Evolutionary conservation across 2,797 vertebrate species (phyloP).

Genomic region (Holocentrus rufus): DNA sequence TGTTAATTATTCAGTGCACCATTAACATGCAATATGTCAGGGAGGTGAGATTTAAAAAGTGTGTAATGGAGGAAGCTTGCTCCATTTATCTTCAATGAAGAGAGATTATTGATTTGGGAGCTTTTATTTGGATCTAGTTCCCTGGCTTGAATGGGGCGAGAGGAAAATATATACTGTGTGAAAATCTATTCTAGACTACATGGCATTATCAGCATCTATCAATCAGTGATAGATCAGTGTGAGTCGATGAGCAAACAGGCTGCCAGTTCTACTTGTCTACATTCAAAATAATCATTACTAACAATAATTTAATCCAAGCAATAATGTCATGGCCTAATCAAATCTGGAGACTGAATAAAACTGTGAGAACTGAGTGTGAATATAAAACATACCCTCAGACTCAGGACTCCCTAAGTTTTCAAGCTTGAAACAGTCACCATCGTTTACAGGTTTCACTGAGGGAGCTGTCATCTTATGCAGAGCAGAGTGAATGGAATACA

Average conservation of each 20-base stretch:
- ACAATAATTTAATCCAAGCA: constrained; percentile 8
- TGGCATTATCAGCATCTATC: not conserved
- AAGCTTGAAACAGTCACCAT: constrained; percentile 31
- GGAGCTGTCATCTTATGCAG: constrained; percentile 55
- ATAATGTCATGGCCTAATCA: not conserved
- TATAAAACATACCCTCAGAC: constrained; percentile 41
- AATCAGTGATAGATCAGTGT: not conserved
- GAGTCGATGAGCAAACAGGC: too few relatives aligned
- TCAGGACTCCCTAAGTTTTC: constrained; percentile 17
- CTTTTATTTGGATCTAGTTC: constrained; percentile 56
- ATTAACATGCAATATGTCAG: constrained; percentile 40
- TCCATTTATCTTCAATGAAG: constrained; percentile 37
- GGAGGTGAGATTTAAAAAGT: constrained; percentile 38
- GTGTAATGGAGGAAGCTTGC: constrained; percentile 39
- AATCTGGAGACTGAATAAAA: constrained; percentile 9
- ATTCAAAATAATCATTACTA: not conserved
- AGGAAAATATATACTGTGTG: constrained; percentile 36
- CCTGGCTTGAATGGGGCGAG: constrained; percentile 32
- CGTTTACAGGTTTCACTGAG: constrained; percentile 22
- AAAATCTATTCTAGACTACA: constrained; percentile 11
- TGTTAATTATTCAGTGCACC: constrained; percentile 53
- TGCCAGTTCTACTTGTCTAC: too few relatives aligned
- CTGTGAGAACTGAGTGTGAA: too few relatives aligned
- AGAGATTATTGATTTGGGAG: constrained; percentile 52
- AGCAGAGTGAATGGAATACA: constrained; percentile 10